Percentiles rank a stretch among this genome's conserved stretches.
Conservation (phyloP, 2,113 vertebrate species). For the Girardinichthys multiradiatus region DNA sequence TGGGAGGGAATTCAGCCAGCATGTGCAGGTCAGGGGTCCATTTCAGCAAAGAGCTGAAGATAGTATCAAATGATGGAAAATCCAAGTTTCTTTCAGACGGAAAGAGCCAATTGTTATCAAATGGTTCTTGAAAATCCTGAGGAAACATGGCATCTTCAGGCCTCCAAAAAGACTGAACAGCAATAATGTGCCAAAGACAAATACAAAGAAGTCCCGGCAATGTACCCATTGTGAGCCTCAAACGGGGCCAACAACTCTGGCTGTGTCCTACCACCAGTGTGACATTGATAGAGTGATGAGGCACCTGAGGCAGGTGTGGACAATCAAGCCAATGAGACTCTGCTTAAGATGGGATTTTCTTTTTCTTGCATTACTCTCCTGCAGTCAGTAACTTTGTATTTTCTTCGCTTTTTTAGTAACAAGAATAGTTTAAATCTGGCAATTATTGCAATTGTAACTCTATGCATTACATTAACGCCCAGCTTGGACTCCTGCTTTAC, state of each 20-base stretch:
- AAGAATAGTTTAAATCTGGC: not conserved
- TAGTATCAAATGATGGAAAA: conserved; percentile 4
- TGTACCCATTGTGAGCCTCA: conserved; percentile 35
- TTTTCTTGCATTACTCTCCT: fast-evolving
- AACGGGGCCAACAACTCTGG: not conserved
- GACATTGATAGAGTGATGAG: conserved; percentile 13
- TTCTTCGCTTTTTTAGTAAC: not conserved
- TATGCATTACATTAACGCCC: no score
- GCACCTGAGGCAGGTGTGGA: conserved; percentile 42
- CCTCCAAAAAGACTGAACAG: conserved; percentile 2
- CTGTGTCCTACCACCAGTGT: fast-evolving
- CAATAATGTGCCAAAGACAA: conserved; percentile 13
- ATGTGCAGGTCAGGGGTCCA: conserved; percentile 18
- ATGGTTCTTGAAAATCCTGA: not conserved
- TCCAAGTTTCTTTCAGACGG: conserved; percentile 25
- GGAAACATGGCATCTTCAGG: not conserved
- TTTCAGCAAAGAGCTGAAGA: conserved; percentile 52
- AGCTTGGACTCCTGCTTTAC: no score
- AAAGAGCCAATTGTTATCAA: not conserved
- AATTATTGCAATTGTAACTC: no score
- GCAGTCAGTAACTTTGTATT: not conserved
- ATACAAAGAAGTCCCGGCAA: not conserved
- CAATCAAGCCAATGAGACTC: conserved; percentile 36
- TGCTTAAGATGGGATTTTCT: not conserved
- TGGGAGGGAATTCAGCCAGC: conserved; percentile 12